Evolutionary conservation across 2,797 vertebrate species (phyloP).

Genomic region (Octomys mimax): DNA sequence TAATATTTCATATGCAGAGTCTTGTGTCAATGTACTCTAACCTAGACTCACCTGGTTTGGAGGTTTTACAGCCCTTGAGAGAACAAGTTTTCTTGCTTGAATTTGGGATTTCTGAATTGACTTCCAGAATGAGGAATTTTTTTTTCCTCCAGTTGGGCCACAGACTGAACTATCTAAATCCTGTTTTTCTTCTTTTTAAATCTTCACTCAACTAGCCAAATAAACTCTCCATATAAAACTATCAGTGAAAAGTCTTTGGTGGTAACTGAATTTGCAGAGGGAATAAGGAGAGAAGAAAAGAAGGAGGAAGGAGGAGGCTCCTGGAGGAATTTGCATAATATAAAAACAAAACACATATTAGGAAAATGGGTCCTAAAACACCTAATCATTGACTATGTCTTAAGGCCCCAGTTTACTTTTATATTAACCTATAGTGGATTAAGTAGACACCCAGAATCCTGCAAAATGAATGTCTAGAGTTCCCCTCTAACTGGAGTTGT

Average conservation of each 20-base stretch:
- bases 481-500: background rate
- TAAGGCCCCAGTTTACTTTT: background rate
- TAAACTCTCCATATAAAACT: background rate
- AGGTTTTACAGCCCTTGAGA: background rate
- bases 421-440: background rate
- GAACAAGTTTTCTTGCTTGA: background rate
- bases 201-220: background rate
- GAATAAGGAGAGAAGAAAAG: background rate
- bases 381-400: background rate
- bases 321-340: background rate
- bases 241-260: background rate
- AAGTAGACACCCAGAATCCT: background rate
- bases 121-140: background rate
- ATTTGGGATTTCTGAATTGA: background rate
- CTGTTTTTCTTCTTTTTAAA: background rate
- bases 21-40: background rate
- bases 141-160: background rate
- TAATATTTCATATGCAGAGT: background rate
- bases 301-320: background rate
- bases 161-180: background rate
- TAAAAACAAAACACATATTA: background rate
- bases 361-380: background rate
- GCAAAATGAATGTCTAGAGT: background rate
- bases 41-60: background rate
- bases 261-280: background rate